Conservation (phyloP, 2,797 vertebrate species). For the Cryptoblepharus egeriae region DNA sequence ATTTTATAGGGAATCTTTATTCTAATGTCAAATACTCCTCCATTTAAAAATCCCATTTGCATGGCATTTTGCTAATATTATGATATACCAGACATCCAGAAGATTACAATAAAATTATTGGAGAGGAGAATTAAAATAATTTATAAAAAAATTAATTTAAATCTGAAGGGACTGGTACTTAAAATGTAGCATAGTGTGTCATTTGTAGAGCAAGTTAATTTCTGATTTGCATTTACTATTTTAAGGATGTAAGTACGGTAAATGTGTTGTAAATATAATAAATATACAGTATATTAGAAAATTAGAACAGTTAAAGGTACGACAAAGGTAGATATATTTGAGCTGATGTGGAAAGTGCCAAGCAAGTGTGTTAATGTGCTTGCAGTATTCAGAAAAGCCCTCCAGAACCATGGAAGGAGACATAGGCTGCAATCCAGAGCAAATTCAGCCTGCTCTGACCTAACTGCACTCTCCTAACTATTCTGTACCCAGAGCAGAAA, state of each 20-base stretch:
- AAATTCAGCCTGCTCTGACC: too few species aligned
- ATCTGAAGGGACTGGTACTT: background rate
- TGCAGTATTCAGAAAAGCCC: too few species aligned
- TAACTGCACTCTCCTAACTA: too few species aligned
- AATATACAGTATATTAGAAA: too few species aligned
- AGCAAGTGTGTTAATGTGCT: too few species aligned
- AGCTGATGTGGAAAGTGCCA: too few species aligned
- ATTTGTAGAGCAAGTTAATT: conserved; percentile 33
- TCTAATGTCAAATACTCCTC: background rate
- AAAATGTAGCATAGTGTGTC: background rate
- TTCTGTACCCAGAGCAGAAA: too few species aligned
- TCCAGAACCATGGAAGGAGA: too few species aligned
- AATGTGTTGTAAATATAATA: conserved; percentile 50
- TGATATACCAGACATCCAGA: background rate
- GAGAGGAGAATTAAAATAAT: background rate
- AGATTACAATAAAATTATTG: background rate
- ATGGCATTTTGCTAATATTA: background rate
- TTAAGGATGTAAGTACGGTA: conserved; percentile 41
- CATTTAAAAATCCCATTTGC: background rate
- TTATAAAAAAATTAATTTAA: background rate
- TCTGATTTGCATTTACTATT: conserved; percentile 46
- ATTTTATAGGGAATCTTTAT: conserved; percentile 39
- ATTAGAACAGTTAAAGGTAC: too few species aligned
- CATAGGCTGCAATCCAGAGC: too few species aligned
- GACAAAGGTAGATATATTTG: too few species aligned